Conservation (phyloP, 2,113 vertebrate species). For the Toxotes chatareus region DNA sequence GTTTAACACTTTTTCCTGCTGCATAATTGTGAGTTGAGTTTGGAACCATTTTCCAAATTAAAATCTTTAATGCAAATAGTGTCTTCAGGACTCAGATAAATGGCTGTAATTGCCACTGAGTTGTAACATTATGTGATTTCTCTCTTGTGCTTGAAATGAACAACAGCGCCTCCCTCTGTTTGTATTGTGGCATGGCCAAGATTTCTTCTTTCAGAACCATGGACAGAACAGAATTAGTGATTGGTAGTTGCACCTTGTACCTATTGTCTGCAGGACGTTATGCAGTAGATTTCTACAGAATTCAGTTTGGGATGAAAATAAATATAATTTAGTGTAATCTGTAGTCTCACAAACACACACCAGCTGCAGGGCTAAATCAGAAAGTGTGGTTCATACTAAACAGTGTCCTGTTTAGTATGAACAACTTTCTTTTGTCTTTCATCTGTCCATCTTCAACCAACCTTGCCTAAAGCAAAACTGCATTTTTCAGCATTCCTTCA, state of each 20-base stretch:
- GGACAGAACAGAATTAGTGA: slow-evolving; percentile 34
- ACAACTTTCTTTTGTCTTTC: slow-evolving; percentile 28
- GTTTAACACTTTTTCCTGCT: background rate
- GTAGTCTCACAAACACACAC: background rate
- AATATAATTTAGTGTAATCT: background rate
- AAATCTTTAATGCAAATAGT: background rate
- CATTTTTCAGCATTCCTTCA: slow-evolving; percentile 22
- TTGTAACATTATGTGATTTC: background rate
- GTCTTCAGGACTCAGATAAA: slow-evolving; percentile 1
- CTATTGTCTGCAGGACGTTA: background rate
- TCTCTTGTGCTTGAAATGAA: slow-evolving; percentile 19
- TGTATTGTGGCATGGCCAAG: background rate
- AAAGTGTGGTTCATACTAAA: background rate
- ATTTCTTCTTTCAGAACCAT: slow-evolving; percentile 55
- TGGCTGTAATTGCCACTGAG: background rate
- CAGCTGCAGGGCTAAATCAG: slow-evolving; percentile 1
- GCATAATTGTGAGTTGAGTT: background rate
- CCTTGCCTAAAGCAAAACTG: slow-evolving; percentile 26
- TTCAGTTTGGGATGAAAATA: background rate
- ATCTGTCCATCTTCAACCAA: slow-evolving; percentile 28
- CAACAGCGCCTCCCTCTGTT: slow-evolving; percentile 77
- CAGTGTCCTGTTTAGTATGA: background rate
- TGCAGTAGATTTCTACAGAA: background rate
- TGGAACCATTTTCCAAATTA: background rate
- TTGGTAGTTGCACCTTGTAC: background rate